Evolutionary conservation across 2,888 invertebrate genomes (phyloP), one percentile per base, ranked within the genome.

Genomic region (Lucinisca nassula): DNA sequence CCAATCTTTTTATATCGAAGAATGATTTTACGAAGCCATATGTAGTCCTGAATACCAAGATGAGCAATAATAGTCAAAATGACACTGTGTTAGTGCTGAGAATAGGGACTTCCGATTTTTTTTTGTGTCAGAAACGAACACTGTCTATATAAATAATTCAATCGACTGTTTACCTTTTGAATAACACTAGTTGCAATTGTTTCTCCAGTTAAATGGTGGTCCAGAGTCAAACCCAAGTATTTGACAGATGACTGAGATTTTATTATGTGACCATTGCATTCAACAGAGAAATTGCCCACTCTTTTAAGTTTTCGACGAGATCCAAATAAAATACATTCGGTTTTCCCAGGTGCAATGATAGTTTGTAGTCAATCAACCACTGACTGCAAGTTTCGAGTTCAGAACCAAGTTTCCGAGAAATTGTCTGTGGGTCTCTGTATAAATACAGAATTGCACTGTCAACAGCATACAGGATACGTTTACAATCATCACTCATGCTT

Each of bases 391-490:
- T 6, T 27, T 61, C 61, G 27, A 61, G 10, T 61, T 30, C 61
- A 8, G 27, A 24, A 61, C 30, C 27, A 24, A 61, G 30, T 61
- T 61, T 61, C 30, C 30, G 24, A 4, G 61, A 61, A 17, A 61
- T 30, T 61, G 30, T 10, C 24, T 30, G 27, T 17, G 61, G 61
- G 21, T 61, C 30, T 27, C 30, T 61, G 17, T 61, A 8, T n/a
- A n/a, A n/a, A n/a, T n/a, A n/a, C n/a, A n/a, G n/a, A 27, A 61
- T 61, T 24, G 61, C 61, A 61, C 61, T 61, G 30, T 61, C 61
- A 61, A 27, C 61, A 10, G 61, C 61, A 61, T 61, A 61, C 6
- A 61, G 61, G 3, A 61, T 17, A 10, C 24, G 21, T 61, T 61
- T 61, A 61, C 61, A 17, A 1, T 61, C 61, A 6, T 4, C 6